phyloP scores from a whole-genome alignment of 2,797 vertebrate genomes.

The Halcyon leucocephala region DNA sequence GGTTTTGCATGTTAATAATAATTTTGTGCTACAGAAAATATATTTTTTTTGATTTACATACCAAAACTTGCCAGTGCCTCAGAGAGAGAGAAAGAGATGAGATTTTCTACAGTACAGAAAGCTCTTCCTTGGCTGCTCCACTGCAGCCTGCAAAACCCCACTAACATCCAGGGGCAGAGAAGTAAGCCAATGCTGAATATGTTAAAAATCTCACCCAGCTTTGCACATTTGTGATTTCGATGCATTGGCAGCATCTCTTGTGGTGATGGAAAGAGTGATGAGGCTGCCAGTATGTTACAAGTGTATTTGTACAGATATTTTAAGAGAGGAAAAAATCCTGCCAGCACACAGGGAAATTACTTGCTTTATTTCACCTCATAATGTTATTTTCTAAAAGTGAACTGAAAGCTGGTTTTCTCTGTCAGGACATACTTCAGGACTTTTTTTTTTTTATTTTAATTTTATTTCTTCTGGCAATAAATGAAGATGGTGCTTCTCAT shows the following conservation, averaged over 20 bases:
- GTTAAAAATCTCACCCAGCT: not conserved
- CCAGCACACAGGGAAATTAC: not conserved
- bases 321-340: not conserved
- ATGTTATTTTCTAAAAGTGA: not conserved
- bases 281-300: not conserved
- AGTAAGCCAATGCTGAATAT: not conserved
- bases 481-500: not conserved
- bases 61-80: not conserved
- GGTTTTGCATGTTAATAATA: not conserved
- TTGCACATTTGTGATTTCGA: not conserved
- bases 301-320: not conserved
- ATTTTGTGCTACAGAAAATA: not conserved
- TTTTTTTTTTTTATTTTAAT: not conserved
- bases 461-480: not conserved
- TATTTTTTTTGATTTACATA: not conserved
- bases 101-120: not conserved
- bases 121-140: not conserved
- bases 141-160: not conserved
- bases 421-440: not conserved
- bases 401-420: not conserved
- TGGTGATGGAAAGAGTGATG: not conserved
- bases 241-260: not conserved
- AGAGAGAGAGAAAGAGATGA: not conserved
- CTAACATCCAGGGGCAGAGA: not conserved
- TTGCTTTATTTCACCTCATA: not conserved